These are phyloP conservation scores for Lampris megalopsis DNA, from an alignment of 2,113 vertebrate genomes.

Conservation along the genomic window DNA sequence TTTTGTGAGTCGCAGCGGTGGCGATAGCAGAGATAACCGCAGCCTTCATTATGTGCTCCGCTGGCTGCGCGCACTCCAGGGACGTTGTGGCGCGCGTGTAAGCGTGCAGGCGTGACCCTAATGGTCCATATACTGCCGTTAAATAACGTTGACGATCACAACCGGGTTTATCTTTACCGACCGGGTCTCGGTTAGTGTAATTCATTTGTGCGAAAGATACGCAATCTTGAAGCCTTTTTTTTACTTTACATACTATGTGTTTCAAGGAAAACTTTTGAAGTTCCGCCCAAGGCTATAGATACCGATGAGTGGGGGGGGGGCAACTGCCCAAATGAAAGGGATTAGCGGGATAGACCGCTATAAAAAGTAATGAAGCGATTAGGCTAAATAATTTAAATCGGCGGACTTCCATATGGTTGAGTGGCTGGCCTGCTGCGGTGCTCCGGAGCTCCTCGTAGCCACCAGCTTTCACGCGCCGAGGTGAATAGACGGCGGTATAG, in stretches of 20 bases:
- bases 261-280: conserved; percentile 16
- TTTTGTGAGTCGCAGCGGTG: conserved; percentile 43
- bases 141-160: conserved; percentile 72
- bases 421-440: conserved; percentile 72
- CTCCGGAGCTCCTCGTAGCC: conserved; percentile 53
- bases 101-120: conserved; percentile 75
- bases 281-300: conserved; percentile 32
- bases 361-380: conserved; percentile 85
- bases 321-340: conserved; percentile 76
- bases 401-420: conserved; percentile 80
- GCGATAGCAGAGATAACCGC: conserved; percentile 75
- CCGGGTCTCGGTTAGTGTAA: conserved; percentile 2
- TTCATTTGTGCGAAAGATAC: conserved; percentile 45
- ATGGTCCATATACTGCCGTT: conserved; percentile 71
- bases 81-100: conserved; percentile 70
- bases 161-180: too few relatives aligned
- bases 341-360: conserved; percentile 75
- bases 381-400: conserved; percentile 85
- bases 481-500: conserved; percentile 66
- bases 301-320: conserved; percentile 40
- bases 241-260: background rate
- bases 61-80: conserved; percentile 73
- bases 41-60: conserved; percentile 79
- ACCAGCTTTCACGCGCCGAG: conserved; percentile 70
- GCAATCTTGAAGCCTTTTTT: conserved; percentile 16